These are phyloP conservation scores for Neoascia interrupta DNA, from an alignment of 2,888 invertebrate genomes.

Conservation along the genomic window DNA sequence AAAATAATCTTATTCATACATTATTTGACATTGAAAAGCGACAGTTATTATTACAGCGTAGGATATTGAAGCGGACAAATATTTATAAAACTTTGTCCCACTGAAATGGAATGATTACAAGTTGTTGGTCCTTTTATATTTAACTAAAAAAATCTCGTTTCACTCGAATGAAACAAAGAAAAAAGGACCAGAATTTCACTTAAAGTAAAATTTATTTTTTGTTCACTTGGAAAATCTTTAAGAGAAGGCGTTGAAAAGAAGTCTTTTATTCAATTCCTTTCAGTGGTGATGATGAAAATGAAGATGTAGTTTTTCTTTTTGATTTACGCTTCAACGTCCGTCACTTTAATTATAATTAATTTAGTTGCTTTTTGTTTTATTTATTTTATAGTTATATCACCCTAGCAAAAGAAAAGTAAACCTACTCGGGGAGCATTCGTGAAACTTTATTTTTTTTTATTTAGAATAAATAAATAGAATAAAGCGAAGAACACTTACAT, in stretches of 20 bases:
- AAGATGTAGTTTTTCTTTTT: background rate
- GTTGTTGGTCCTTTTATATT: background rate
- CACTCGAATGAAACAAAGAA: background rate
- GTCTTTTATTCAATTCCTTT: slow-evolving; percentile 39
- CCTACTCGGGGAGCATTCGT: slow-evolving; percentile 55
- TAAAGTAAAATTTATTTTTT: no score
- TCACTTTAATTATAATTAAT: slow-evolving; percentile 13
- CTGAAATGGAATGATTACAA: slow-evolving; percentile 31
- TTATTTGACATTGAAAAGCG: slow-evolving; percentile 58
- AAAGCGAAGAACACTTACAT: slow-evolving; percentile 57
- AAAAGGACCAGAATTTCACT: background rate
- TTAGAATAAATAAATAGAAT: slow-evolving; percentile 62
- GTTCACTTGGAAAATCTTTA: no score
- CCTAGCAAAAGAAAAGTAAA: slow-evolving; percentile 56
- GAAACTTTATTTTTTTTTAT: slow-evolving; percentile 17
- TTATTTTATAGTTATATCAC: slow-evolving; percentile 38
- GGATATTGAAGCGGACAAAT: slow-evolving; percentile 3
- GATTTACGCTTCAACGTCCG: slow-evolving; percentile 17
- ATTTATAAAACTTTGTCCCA: slow-evolving; percentile 15
- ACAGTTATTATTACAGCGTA: slow-evolving; percentile 12
- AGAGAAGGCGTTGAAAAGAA: slow-evolving; percentile 6
- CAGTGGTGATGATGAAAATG: slow-evolving; percentile 15
- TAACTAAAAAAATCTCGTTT: no score
- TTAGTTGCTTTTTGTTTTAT: background rate
- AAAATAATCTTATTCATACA: slow-evolving; percentile 51